Evolutionary conservation across 2,797 vertebrate species (phyloP), one percentile per base, ranked within the genome.

Genomic region (Micromesistius poutassou): DNA sequence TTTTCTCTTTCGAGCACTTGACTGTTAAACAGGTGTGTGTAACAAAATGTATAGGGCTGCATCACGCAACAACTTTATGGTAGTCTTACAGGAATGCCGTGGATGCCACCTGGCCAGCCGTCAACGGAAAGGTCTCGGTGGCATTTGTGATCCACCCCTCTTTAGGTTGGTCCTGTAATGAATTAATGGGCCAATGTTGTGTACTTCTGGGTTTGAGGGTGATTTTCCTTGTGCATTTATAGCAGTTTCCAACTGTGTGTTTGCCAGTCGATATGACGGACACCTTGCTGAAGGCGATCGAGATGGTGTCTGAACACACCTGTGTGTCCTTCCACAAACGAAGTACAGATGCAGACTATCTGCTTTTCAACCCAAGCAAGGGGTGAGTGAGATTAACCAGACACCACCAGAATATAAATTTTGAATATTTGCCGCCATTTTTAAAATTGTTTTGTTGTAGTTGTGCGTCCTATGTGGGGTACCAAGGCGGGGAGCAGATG

Each of bases 381-480:
- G 89, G 91, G 92, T 91, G 75, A 83, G 19, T 71, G 70, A 71
- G 25, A n/a, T 28, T 68, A n/a, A 62, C 22, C 62, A 68, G 62
- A 68, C 50, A 2, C 8, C 22, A 22, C 22, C 50, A 8, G 22
- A 62, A 28, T 25, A 68, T 5, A 9, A 3, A 16, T 28, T 28
- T 66, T 0, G 9, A 66, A 28, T 66, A 68, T 25, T 66, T 8
- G 9, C 25, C 10, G 62, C 25, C 62, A n/a, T 62, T 19, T 68
- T 28, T 25, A 9, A 68, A 68, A 28, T 68, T 0, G 6, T 68
- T 28, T 68, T 16, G 12, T 13, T 42, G 10, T n/a, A 93, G 93
- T 0, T 94, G 93, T 75, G 89, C 90, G 0, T 92, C 93, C 0
- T 89, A 75, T 0, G 84, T 94, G 28, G 93, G 93, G 30, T 81